Evolutionary conservation across 2,888 invertebrate genomes (phyloP).

Genomic region (Iselma pallidipennis): DNA sequence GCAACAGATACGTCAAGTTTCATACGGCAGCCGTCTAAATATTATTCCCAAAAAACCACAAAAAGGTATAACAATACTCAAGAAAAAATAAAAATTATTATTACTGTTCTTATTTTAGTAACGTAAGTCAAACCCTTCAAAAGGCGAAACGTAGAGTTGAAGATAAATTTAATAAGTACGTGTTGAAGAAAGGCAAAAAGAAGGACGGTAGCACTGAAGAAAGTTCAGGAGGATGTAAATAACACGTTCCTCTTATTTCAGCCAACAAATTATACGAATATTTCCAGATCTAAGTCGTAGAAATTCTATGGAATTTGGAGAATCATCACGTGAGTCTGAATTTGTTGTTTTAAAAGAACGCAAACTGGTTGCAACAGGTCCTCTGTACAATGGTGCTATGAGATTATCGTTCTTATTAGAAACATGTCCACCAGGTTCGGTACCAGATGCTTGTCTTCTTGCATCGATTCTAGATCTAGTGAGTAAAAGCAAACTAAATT

Average conservation of each 20-base stretch:
- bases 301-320: slow-evolving; percentile 81
- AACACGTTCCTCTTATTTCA: background rate
- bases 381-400: slow-evolving; percentile 85
- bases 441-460: slow-evolving; percentile 95
- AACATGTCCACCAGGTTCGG: slow-evolving; percentile 92
- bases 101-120: slow-evolving; percentile 41
- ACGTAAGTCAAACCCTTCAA: slow-evolving; percentile 70
- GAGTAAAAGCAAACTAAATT: slow-evolving; percentile 26
- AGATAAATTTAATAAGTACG: slow-evolving; percentile 83
- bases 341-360: slow-evolving; percentile 87
- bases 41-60: slow-evolving; percentile 51
- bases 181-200: slow-evolving; percentile 84
- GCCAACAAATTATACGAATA: background rate
- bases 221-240: slow-evolving; percentile 74
- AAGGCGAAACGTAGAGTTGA: slow-evolving; percentile 89
- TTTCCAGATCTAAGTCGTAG: slow-evolving; percentile 71
- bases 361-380: slow-evolving; percentile 76
- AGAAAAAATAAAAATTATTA: background rate
- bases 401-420: slow-evolving; percentile 92
- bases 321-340: slow-evolving; percentile 81
- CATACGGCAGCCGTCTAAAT: slow-evolving; percentile 55
- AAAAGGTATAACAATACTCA: slow-evolving; percentile 31
- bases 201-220: slow-evolving; percentile 89
- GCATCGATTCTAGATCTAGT: slow-evolving; percentile 94
- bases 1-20: slow-evolving; percentile 57